Percentiles rank a stretch among this genome's conserved stretches.
Evolutionary conservation across 2,113 vertebrate genomes (phyloP).

Genomic region (Hypanus sabinus): DNA sequence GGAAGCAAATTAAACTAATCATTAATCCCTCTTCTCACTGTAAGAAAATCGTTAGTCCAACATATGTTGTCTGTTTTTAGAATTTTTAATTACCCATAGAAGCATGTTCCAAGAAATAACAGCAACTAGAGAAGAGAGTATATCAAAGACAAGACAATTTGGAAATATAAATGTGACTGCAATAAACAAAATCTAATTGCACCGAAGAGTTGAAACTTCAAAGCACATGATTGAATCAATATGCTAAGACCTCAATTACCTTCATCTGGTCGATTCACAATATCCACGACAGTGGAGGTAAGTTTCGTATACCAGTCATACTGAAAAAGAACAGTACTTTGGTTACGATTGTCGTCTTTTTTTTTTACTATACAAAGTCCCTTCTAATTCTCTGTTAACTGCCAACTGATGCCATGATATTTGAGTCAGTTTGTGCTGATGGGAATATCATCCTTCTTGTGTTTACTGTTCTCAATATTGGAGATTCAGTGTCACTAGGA

Average conservation of each 20-base stretch:
- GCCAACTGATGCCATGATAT: not conserved
- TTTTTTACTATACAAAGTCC: not conserved
- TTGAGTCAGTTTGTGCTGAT: too few species aligned
- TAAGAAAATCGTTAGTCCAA: not conserved
- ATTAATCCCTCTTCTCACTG: not conserved
- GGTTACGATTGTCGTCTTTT: not conserved
- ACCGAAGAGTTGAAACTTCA: not conserved
- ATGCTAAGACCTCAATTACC: slow-evolving; percentile 51
- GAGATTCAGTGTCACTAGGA: too few species aligned
- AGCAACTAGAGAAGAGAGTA: not conserved
- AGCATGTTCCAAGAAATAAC: not conserved
- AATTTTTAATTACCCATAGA: not conserved
- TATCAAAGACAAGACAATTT: not conserved
- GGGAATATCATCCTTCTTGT: too few species aligned
- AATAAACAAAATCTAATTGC: not conserved
- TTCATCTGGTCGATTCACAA: slow-evolving; percentile 61
- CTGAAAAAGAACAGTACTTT: slow-evolving; percentile 50
- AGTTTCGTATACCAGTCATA: slow-evolving; percentile 87
- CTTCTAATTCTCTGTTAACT: not conserved
- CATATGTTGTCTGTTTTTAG: not conserved
- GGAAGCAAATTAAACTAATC: not conserved
- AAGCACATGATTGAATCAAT: too few species aligned
- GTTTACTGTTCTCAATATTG: too few species aligned
- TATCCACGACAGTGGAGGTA: slow-evolving; percentile 72
- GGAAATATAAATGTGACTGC: not conserved